Evolutionary conservation across 2,888 invertebrate species (phyloP), one percentile per base, ranked within the genome.

Genomic region (Cloeon dipterum): DNA sequence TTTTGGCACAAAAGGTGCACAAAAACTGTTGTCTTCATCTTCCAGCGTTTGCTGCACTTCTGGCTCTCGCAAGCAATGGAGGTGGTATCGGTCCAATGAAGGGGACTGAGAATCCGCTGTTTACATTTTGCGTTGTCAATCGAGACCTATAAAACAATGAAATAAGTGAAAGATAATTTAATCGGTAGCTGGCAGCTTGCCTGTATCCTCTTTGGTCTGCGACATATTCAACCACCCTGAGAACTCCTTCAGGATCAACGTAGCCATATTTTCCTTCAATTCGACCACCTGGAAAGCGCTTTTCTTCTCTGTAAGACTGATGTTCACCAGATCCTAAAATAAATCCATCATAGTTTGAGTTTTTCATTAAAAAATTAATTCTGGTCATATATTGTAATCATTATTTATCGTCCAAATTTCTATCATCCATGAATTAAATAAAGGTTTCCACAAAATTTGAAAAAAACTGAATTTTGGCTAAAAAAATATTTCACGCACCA

Each of bases 261-360:
- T 37, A 43, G 5, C 43, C 43, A 39, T 39, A 43, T 8, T 35
- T 38, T 17, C 43, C 43, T 10, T 25, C 37, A 7, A 43, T 39
- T 34, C 34, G 23, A 11, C 43, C 43, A 13, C 29, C 32, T 4
- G 32, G 11, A 14, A 39, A 40, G 26, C 43, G 32, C 3, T 20
- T 20, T 34, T 43, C 43, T 32, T 43, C 43, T 5, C 43, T 39
- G 25, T 42, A 43, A 5, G 40, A 42, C 37, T 43, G 43, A n/a
- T 42, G 33, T 7, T 32, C 21, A n/a, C 32, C 26, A 11, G 38
- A 32, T 3, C 39, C 39, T 39, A 36, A 13, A n/a, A 20, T n/a
- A n/a, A n/a, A n/a, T n/a, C n/a, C n/a, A n/a, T 21, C 10, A 18
- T 11, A 8, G 11, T 13, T 14, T 16, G n/a, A 32, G 18, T 5